Base-by-base conservation (phyloP, 2,797 vertebrate genomes). In the Eurystomus glaucurus region DNA sequence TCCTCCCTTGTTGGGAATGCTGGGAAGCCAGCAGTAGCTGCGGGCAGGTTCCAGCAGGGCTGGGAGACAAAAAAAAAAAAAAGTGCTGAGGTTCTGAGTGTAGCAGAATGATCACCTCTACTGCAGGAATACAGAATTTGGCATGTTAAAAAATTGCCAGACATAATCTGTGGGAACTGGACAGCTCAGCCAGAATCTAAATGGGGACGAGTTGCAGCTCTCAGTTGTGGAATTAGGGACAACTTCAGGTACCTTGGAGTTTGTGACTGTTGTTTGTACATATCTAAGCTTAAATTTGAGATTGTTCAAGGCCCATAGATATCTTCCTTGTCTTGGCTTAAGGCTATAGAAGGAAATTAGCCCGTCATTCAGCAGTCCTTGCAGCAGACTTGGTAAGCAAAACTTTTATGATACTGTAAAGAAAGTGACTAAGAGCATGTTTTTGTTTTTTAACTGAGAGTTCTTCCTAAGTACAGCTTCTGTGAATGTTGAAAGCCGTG, bases 11-110 rank as follows among this genome's bases (percentile, higher is more conserved):
- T 65, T 60, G 68, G 41, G 85, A 89, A 43, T 80, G 66, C 74
- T 93, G 77, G 60, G 77, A 91, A 86, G 65, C 51, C 61, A 82
- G 35, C 41, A 61, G 68, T 90, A 84, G 83, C 43, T 88, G 79
- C 65, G 92, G 57, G 19, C 62, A 91, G 80, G 41, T 79, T 86
- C 11, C 48, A 60, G 43, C n/a, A 60, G 84, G 41, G 48, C 33
- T 64, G 62, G 74, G 78, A 80, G n/a, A 31, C 20, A 55, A 25
- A 81, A 77, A 20, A 3, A 20, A 3, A 82, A 52, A 35, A 35
- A 35, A 7, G 35, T n/a, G 25, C 29, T 50, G 48, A 45, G 31
- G 81, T 39, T 72, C 29, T 0, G 4, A 35, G 9, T 64, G 14
- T 77, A 77, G 90, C 37, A 85, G 87, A 93, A 60, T 0, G 2